phyloP scores from a whole-genome alignment of 2,888 invertebrate species.

The Conops quadrifasciatus region DNA sequence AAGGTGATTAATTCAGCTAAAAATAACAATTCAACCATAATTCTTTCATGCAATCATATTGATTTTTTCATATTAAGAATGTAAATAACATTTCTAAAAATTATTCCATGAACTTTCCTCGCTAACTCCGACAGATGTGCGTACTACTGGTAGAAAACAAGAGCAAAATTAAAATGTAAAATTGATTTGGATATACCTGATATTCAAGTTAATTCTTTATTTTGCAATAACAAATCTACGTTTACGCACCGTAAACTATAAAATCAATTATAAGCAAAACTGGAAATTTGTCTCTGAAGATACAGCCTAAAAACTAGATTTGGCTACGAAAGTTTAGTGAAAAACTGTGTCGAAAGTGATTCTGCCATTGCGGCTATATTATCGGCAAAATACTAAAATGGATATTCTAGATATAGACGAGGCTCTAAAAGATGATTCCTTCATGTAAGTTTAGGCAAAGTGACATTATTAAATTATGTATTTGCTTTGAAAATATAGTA shows the following conservation, averaged over 20 bases:
- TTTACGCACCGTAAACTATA: too few relatives aligned
- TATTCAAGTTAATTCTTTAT: not conserved
- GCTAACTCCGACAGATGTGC: slow-evolving; percentile 21
- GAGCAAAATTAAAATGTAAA: not conserved
- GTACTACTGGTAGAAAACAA: slow-evolving; percentile 2
- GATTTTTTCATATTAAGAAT: not conserved
- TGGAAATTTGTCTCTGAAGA: too few relatives aligned
- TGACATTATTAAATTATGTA: slow-evolving; percentile 32
- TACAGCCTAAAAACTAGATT: slow-evolving; percentile 1
- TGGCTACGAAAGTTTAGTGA: too few relatives aligned
- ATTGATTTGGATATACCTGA: not conserved
- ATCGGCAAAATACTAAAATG: slow-evolving; percentile 47
- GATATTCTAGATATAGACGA: slow-evolving; percentile 65
- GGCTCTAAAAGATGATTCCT: slow-evolving; percentile 64
- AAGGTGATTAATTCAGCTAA: slow-evolving; percentile 26
- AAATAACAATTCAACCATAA: not conserved
- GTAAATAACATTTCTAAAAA: not conserved
- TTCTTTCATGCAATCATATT: not conserved
- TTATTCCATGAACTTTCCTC: not conserved
- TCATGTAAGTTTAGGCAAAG: slow-evolving; percentile 56
- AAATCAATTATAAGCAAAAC: too few relatives aligned
- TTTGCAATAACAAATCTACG: slow-evolving; percentile 13
- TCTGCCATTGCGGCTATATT: not conserved
- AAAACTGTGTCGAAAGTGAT: not conserved
- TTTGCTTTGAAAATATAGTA: slow-evolving; percentile 33